A percentile compares a stretch with the other conserved stretches of the same genome.
Evolutionary conservation across 2,113 vertebrate genomes (phyloP).

Genomic region (Otocyon megalotis): DNA sequence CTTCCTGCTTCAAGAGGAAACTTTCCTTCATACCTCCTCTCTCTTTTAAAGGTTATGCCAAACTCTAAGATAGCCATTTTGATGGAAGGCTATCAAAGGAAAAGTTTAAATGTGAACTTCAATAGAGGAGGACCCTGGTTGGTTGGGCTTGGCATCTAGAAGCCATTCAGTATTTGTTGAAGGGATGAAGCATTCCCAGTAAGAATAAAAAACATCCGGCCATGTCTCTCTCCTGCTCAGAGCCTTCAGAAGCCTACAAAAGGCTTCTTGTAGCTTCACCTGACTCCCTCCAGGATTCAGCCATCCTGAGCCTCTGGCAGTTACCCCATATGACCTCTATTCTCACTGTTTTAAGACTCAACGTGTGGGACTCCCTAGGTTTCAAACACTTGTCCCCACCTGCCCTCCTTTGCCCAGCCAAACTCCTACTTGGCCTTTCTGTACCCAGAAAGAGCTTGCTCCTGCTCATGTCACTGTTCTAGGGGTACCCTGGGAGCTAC

Average conservation of each 20-base stretch:
- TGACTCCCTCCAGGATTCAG: not conserved
- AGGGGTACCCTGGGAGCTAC: not conserved
- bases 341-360: not conserved
- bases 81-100: not conserved
- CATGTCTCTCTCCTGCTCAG: not conserved
- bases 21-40: constrained; percentile 6
- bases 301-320: not conserved
- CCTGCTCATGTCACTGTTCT: not conserved
- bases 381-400: not conserved
- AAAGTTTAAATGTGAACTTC: constrained; percentile 23
- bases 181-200: not conserved
- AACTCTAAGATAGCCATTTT: not conserved
- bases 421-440: not conserved
- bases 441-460: not conserved
- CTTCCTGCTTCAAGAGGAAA: not conserved
- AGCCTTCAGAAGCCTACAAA: not conserved
- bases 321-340: not conserved
- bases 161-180: not conserved
- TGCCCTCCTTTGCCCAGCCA: not conserved
- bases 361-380: not conserved
- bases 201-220: not conserved
- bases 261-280: not conserved
- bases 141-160: not conserved
- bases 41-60: not conserved
- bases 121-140: not conserved